Base-by-base conservation (phyloP, 2,113 vertebrate species). In the Empidonax alnorum region DNA sequence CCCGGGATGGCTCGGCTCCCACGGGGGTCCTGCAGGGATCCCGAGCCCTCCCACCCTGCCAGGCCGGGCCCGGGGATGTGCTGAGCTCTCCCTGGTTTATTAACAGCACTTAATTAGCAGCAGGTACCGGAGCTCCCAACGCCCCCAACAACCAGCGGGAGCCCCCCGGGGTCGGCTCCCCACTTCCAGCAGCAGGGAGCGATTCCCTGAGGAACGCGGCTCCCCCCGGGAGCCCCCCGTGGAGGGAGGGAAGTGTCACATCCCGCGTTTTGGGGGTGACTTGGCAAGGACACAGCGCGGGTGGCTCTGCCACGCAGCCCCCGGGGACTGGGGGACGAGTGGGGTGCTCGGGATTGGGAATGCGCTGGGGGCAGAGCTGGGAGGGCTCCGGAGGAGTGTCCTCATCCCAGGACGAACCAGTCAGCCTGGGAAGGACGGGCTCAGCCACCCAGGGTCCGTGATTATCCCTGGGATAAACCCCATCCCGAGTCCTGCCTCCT, bases 211-310 rank as follows among this genome's bases (percentile, higher is more conserved):
- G 66, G 56, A 46, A 39, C 0, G 2, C 0, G 4, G 71, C 47
- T 63, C 37, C 69, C 82, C 44, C 56, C 0, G 56, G 68, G 71
- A 39, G 62, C 59, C 28, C 23, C 1, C 0, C 25, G 37, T 21
- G 35, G 39, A 7, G 20, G 72, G 44, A 4, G 55, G 66, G 61
- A 78, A 46, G 15, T 2, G 4, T 62, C 72, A 2, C 7, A 1
- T 39, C 44, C n/a, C 35, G 12, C 9, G 10, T 4, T 61, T 25
- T 30, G 49, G 55, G 44, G 25, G 39, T 3, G 15, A 3, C 17
- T 2, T 13, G 66, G 44, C 44, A 4, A 41, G 67, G 37, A 44
- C 1, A 1, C 0, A 22, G 46, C 6, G 1, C 4, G 2, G n/a
- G 25, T 37, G 53, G 41, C 71, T 47, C 72, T 6, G 44, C 20